Percentiles rank a stretch among this genome's conserved stretches.
Evolutionary conservation across 2,888 invertebrate species (phyloP).

Genomic region (Eupithecia abbreviata): DNA sequence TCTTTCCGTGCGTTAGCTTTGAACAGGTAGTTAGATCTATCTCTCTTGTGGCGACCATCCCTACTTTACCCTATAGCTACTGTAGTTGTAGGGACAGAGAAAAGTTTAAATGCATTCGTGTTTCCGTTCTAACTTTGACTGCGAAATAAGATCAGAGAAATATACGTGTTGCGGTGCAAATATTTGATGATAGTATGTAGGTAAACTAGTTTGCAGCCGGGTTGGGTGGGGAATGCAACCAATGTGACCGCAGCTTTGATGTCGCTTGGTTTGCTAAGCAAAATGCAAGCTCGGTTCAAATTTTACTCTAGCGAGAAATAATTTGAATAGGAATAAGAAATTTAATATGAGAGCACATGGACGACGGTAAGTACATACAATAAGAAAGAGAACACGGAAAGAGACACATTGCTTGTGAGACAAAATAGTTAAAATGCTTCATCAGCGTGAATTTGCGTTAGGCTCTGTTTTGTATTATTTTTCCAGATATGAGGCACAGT

Average conservation of each 20-base stretch:
- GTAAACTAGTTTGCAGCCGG: background rate
- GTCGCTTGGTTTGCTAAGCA: constrained; percentile 1
- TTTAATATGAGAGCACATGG: background rate
- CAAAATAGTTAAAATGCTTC: too few relatives aligned
- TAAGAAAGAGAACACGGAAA: too few relatives aligned
- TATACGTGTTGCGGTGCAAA: background rate
- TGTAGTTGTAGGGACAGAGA: background rate
- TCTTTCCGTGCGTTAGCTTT: background rate
- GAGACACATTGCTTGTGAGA: background rate
- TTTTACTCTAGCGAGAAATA: background rate
- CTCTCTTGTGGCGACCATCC: background rate
- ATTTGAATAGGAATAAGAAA: background rate
- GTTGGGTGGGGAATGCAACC: background rate
- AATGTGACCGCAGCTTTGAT: background rate
- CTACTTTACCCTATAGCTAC: background rate
- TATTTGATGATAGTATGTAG: background rate
- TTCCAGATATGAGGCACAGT: too few relatives aligned
- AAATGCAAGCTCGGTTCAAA: background rate
- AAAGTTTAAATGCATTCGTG: constrained; percentile 2
- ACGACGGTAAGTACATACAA: too few relatives aligned
- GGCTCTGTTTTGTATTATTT: too few relatives aligned
- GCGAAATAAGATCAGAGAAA: constrained; percentile 22
- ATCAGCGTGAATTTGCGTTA: too few relatives aligned
- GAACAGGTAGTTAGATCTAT: background rate
- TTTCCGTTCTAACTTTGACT: constrained; percentile 17